These are phyloP conservation scores for Tinamus guttatus DNA, from an alignment of 2,113 vertebrate species.

Conservation along the genomic window DNA sequence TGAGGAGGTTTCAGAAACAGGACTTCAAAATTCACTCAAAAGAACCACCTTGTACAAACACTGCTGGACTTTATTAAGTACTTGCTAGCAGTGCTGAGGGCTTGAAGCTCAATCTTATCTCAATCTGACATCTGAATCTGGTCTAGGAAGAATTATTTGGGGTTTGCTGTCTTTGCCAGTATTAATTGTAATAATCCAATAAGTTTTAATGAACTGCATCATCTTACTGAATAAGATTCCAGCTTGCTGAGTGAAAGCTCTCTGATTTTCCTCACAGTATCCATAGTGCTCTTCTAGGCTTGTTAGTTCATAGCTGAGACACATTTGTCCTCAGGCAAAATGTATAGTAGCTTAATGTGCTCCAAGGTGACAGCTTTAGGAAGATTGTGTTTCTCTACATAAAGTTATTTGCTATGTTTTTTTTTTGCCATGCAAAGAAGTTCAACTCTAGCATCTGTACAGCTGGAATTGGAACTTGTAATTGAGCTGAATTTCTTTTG, in stretches of 20 bases:
- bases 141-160: neutral
- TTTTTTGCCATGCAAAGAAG: slow-evolving; percentile 12
- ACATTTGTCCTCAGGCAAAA: neutral
- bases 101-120: rapidly evolving
- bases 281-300: neutral
- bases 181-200: neutral
- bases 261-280: neutral
- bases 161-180: neutral
- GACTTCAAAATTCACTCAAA: neutral
- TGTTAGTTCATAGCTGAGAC: neutral
- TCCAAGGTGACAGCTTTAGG: neutral
- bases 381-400: neutral
- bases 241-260: neutral
- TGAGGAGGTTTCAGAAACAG: neutral
- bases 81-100: neutral
- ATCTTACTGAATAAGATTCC: neutral
- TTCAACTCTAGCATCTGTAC: neutral
- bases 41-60: neutral
- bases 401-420: neutral
- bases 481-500: neutral
- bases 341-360: neutral
- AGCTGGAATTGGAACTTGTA: neutral
- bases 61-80: neutral
- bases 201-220: neutral
- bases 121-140: neutral